phyloP scores from a whole-genome alignment of 2,888 invertebrate species.

The Latheticus oryzae region DNA sequence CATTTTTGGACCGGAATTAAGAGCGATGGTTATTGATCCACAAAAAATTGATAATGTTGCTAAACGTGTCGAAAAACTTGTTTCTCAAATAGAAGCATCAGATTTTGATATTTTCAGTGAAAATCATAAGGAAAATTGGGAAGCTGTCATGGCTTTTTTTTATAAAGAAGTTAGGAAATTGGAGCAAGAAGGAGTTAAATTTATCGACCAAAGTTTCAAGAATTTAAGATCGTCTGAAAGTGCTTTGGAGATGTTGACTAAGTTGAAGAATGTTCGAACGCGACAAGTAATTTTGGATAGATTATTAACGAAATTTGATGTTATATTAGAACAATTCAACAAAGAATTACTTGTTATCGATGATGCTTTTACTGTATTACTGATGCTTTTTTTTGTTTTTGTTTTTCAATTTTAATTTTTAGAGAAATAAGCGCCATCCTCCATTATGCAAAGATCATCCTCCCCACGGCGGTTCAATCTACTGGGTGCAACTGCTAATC shows the following conservation, averaged over 20 bases:
- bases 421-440: conserved; percentile 75
- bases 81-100: conserved; percentile 79
- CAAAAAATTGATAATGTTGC: conserved; percentile 87
- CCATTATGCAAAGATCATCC: conserved; percentile 82
- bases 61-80: conserved; percentile 81
- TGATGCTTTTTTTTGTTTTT: conserved; percentile 13
- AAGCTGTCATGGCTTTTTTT: conserved; percentile 82
- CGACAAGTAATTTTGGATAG: conserved; percentile 78
- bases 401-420: conserved; percentile 40
- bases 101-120: conserved; percentile 87
- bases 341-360: conserved; percentile 83
- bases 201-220: conserved; percentile 88
- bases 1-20: conserved; percentile 87
- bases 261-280: conserved; percentile 83
- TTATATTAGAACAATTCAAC: conserved; percentile 85
- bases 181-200: conserved; percentile 84
- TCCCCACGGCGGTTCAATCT: conserved; percentile 84
- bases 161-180: conserved; percentile 78
- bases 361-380: conserved; percentile 74
- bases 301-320: conserved; percentile 84
- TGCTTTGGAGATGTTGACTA: conserved; percentile 82
- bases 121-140: conserved; percentile 87
- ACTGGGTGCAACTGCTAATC: conserved; percentile 86
- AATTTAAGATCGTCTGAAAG: conserved; percentile 83
- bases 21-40: conserved; percentile 88